Evolutionary conservation across 37 sponge, comb jelly and placozoan genomes (phyloP).

Genomic region (Mnemiopsis leidyi): DNA sequence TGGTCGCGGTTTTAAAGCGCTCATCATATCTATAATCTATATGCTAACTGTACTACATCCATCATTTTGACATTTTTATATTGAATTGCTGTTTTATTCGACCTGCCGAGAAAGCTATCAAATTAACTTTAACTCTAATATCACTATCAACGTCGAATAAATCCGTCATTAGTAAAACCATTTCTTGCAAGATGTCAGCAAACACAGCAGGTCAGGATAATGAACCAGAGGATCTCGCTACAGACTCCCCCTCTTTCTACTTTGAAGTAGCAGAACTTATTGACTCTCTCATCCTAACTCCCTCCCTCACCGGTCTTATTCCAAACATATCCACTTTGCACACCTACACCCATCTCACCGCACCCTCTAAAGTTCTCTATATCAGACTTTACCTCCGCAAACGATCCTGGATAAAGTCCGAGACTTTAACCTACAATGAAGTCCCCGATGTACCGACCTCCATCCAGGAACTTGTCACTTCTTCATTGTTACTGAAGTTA

Average conservation of each 20-base stretch:
- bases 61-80: too few species aligned
- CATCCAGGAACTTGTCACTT: background rate
- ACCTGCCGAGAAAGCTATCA: too few species aligned
- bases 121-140: too few species aligned
- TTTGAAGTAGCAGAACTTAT: background rate
- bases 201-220: background rate
- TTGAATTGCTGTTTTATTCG: too few species aligned
- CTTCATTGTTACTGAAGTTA: background rate
- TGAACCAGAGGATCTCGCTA: background rate
- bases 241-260: background rate
- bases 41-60: too few species aligned
- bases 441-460: background rate
- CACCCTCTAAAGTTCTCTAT: background rate
- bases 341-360: background rate
- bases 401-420: background rate
- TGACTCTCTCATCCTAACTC: background rate
- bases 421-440: background rate
- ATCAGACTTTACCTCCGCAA: slow-evolving; percentile 38
- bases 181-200: background rate
- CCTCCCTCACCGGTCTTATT: background rate
- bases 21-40: too few species aligned
- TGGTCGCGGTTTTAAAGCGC: too few species aligned
- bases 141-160: too few species aligned
- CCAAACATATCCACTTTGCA: background rate
- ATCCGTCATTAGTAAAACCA: too few species aligned